Conservation (phyloP, 23 tunicate species). For the Trididemnum clinides region DNA sequence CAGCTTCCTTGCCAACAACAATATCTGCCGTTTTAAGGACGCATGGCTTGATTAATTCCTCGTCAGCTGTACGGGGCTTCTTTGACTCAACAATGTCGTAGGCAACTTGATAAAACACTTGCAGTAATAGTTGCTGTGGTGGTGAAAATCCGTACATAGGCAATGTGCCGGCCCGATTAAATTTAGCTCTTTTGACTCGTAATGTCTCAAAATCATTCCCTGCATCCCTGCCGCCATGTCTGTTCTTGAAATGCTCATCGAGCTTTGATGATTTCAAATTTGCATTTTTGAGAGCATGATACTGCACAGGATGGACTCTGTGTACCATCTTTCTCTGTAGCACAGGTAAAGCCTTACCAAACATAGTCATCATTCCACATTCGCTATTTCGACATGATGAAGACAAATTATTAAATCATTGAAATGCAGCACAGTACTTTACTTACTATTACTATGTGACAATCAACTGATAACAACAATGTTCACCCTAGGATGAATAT, state of each 20-base stretch:
- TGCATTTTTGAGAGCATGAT: neutral
- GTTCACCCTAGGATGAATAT: neutral
- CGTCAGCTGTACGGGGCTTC: too few species aligned
- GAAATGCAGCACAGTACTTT: neutral
- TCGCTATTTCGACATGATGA: neutral
- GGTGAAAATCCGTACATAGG: neutral
- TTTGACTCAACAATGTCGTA: neutral
- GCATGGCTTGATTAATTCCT: too few species aligned
- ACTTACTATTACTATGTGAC: neutral
- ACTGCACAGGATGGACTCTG: neutral
- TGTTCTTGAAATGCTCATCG: neutral
- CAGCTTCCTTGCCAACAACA: neutral
- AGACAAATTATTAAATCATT: neutral
- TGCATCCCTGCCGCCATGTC: neutral
- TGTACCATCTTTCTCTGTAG: neutral
- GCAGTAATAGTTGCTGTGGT: neutral
- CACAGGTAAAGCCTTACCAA: neutral
- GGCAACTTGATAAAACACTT: neutral
- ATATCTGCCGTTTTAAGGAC: neutral
- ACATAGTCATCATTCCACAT: neutral
- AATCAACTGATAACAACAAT: neutral
- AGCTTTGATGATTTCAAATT: neutral
- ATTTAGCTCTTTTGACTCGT: neutral
- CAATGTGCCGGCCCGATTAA: neutral
- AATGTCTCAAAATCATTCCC: too few species aligned